Evolutionary conservation across 2,888 invertebrate species (phyloP), one percentile per base, ranked within the genome.

Genomic region (Eueremaeus valkanovi): DNA sequence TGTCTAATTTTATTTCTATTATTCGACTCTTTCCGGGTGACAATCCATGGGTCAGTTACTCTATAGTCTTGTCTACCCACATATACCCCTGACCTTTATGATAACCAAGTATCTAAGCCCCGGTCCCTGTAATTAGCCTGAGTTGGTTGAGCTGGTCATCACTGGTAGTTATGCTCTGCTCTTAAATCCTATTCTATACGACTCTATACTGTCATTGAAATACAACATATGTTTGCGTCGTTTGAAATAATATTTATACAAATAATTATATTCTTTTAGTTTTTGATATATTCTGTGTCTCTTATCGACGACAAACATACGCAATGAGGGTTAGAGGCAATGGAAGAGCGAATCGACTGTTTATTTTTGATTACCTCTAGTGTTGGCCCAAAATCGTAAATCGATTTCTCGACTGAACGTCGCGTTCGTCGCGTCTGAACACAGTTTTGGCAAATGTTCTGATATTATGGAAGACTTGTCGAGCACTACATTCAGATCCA

Each of bases 371-470:
- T 58, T 70, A 80, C 80, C 79, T 80, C 79, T 79, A 45, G 77
- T 76, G 63, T 75, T 79, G 45, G 79, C 78, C 80, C 93, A 93
- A 63, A 89, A 87, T 78, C 90, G 88, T 24, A 93, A 84, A 84
- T 94, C 93, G 49, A 89, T 87, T 79, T 90, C 88, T 76, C 92
- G 87, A 49, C 92, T 89, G 82, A 90, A 93, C 3, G 92, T 90
- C 73, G 89, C 89, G 33, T 87, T 85, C 66, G 77, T 78, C 11
- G 95, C 94, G 81, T 92, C 89, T 0, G 87, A 86, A 82, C 95
- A 95, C 80, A 93, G 86, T 13, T 88, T 86, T 33, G 88, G 87
- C 76, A 94, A 88, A 80, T 93, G 90, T 5, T 81, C 82, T 42
- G 91, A 90, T 78, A 93, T 88, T 75, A 90, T 86, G 77, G 86